A percentile compares a stretch with the other conserved stretches of the same genome.
phyloP scores from a whole-genome alignment of 2,797 vertebrate species.

The Brotula barbata region DNA sequence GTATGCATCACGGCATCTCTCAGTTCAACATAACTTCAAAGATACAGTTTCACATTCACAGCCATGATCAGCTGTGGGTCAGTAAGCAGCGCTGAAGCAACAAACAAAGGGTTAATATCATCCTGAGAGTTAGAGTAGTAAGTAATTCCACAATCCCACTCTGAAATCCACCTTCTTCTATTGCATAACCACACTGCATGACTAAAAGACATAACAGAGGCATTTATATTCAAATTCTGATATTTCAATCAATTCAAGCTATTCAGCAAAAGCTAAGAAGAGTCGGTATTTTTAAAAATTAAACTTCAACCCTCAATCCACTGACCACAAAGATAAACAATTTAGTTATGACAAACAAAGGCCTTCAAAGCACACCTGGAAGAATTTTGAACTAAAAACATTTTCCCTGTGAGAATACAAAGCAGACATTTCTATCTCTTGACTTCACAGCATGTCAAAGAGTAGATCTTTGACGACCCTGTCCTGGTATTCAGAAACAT shows the following conservation, averaged over 20 bases:
- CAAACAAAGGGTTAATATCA: slow-evolving; percentile 3
- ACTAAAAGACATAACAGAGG: not conserved
- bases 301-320: slow-evolving; percentile 24
- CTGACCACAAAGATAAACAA: slow-evolving; percentile 7
- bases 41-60: too few species aligned
- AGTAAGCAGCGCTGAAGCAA: slow-evolving; percentile 9
- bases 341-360: slow-evolving; percentile 14
- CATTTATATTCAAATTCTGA: slow-evolving; percentile 26
- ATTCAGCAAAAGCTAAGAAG: slow-evolving; percentile 15
- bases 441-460: slow-evolving; percentile 4
- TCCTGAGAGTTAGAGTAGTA: too few species aligned
- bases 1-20: too few species aligned
- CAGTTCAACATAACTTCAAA: too few species aligned
- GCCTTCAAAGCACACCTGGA: slow-evolving; percentile 16
- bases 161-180: not conserved
- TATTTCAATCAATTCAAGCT: slow-evolving; percentile 18
- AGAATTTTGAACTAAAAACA: slow-evolving; percentile 20
- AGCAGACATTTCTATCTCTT: slow-evolving; percentile 22
- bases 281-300: slow-evolving; percentile 12
- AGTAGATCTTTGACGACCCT: slow-evolving; percentile 5
- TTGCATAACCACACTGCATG: slow-evolving; percentile 8
- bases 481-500: slow-evolving; percentile 26
- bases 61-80: too few species aligned
- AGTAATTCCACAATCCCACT: not conserved
- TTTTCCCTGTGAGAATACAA: slow-evolving; percentile 4